Conservation (phyloP, 2,113 vertebrate species). For the Elachura formosa region DNA sequence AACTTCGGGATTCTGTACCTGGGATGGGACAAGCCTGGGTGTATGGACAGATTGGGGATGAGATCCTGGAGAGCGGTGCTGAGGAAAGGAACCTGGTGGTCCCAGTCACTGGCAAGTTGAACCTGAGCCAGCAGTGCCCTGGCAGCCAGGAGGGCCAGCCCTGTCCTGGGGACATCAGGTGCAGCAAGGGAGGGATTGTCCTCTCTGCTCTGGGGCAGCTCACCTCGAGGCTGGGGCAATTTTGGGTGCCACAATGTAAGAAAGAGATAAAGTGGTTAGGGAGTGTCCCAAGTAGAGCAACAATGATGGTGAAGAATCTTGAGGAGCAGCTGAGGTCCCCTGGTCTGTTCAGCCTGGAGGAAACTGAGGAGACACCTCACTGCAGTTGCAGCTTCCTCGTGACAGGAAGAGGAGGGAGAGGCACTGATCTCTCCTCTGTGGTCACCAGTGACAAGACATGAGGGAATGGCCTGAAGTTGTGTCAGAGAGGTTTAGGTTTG, state of each 20-base stretch:
- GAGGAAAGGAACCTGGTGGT: rapidly evolving
- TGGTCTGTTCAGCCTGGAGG: not conserved
- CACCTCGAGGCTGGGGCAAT: rapidly evolving
- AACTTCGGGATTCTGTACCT: rapidly evolving
- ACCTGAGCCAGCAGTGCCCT: not conserved
- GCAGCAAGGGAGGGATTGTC: not conserved
- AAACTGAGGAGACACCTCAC: not conserved
- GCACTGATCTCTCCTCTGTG: not conserved
- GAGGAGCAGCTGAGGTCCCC: not conserved
- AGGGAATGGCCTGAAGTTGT: not conserved
- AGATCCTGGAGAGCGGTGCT: rapidly evolving
- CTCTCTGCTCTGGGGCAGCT: rapidly evolving
- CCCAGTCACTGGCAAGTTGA: rapidly evolving
- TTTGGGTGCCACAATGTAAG: rapidly evolving
- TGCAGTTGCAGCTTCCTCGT: not conserved
- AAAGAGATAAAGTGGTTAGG: not conserved
- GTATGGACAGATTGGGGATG: rapidly evolving
- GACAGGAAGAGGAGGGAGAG: not conserved
- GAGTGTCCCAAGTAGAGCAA: not conserved
- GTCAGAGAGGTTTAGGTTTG: not conserved
- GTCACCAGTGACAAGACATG: rapidly evolving
- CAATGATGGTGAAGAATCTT: not conserved
- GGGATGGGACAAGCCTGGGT: not conserved
- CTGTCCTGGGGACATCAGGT: not conserved
- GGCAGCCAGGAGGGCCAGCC: not conserved